A percentile compares a stretch with the other conserved stretches of the same genome.
phyloP scores from a whole-genome alignment of 1,140 invertebrate species.

The Heliothis virescens region DNA sequence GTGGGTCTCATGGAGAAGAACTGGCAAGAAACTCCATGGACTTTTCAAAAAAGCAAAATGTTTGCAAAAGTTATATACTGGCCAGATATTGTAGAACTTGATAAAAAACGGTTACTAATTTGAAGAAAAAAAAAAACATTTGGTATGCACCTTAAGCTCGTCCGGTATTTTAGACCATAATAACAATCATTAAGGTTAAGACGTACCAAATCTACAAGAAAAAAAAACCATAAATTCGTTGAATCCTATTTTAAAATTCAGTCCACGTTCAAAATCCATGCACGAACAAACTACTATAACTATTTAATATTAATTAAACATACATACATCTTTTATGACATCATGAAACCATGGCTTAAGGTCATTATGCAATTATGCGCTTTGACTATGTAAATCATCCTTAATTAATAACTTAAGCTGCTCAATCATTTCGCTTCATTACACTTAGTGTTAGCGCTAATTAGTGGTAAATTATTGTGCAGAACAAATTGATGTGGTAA shows the following conservation, averaged over 20 bases:
- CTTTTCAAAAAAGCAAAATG: no score
- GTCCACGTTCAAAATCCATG: neutral
- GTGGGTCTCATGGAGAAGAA: no score
- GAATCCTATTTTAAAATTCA: neutral
- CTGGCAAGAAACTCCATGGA: no score
- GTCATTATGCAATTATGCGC: constrained; percentile 33
- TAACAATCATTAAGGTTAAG: neutral
- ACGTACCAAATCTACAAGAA: neutral
- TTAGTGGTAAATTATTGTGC: constrained; percentile 4
- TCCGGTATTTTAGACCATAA: neutral
- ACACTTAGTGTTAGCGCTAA: constrained; percentile 20
- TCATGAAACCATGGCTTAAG: constrained; percentile 26
- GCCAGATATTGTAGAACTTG: no score
- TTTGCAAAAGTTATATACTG: no score
- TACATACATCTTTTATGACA: constrained; percentile 36
- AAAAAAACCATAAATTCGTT: neutral
- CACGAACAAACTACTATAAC: neutral
- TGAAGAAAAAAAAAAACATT: neutral
- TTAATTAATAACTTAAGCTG: constrained; percentile 40
- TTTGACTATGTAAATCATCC: constrained; percentile 32
- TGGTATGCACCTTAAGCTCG: constrained; percentile 15
- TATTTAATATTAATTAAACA: constrained; percentile 37
- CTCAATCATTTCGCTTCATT: constrained; percentile 32
- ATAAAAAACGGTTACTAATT: no score
- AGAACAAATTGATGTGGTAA: neutral